These are phyloP conservation scores for Gambelia wislizenii DNA, from an alignment of 2,797 vertebrate genomes.

Conservation along the genomic window DNA sequence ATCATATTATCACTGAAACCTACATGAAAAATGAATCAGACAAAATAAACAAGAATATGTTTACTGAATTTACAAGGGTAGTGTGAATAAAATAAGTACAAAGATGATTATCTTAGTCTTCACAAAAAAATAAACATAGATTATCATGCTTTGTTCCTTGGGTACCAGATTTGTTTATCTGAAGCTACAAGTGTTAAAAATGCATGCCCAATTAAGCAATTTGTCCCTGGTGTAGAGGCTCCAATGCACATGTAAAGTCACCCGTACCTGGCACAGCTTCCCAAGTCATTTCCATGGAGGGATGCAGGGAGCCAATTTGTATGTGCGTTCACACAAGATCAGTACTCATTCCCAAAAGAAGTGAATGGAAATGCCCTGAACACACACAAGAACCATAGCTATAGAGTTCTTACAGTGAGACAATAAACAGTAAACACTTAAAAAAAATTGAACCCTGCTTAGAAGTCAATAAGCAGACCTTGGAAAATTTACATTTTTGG, in stretches of 20 bases:
- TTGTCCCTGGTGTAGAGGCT: neutral
- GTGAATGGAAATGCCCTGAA: neutral
- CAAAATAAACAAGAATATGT: constrained; percentile 18
- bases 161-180: neutral
- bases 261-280: neutral
- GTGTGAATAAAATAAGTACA: accelerated
- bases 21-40: neutral
- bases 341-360: neutral
- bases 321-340: neutral
- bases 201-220: neutral
- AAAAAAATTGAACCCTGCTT: neutral
- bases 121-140: neutral
- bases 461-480: neutral
- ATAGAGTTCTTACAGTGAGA: neutral
- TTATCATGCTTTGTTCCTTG: neutral
- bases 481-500: neutral
- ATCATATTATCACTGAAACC: neutral
- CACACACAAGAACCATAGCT: neutral
- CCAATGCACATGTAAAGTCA: neutral
- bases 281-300: neutral
- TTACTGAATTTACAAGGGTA: neutral
- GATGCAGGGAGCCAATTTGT: neutral
- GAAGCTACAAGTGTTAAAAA: neutral
- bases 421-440: neutral
- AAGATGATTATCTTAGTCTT: neutral